Evolutionary conservation across 2,888 invertebrate species (phyloP).

Genomic region (Hyposoter dolosus): DNA sequence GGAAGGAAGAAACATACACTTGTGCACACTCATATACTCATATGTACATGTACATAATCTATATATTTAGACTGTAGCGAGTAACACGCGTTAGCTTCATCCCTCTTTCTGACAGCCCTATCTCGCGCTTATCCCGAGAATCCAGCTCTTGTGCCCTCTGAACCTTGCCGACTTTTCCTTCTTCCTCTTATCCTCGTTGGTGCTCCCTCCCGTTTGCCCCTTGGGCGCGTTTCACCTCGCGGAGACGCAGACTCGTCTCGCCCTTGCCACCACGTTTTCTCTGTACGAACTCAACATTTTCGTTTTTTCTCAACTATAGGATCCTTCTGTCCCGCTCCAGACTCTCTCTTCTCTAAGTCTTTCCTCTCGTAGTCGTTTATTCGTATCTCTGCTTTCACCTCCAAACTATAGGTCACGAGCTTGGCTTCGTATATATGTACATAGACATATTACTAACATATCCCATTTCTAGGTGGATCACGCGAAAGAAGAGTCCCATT

Average conservation of each 20-base stretch:
- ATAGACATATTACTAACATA: constrained; percentile 13
- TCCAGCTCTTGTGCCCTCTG: constrained; percentile 74
- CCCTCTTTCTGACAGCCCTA: constrained; percentile 82
- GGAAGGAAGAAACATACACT: constrained; percentile 42
- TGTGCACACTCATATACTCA: neutral
- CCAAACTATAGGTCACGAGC: constrained; percentile 28
- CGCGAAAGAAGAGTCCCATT: constrained; percentile 72
- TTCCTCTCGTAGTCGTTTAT: constrained; percentile 28
- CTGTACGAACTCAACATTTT: constrained; percentile 32
- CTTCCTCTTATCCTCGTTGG: constrained; percentile 67
- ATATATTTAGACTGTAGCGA: constrained; percentile 30
- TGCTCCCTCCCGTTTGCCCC: constrained; percentile 65
- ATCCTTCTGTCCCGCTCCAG: constrained; percentile 11
- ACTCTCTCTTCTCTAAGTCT: constrained; percentile 14
- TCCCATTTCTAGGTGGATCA: constrained; percentile 59
- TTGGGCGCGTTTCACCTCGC: constrained; percentile 44
- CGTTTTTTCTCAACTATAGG: constrained; percentile 1
- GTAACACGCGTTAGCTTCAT: constrained; percentile 79
- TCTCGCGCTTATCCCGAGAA: constrained; percentile 78
- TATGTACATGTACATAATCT: constrained; percentile 26
- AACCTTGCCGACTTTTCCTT: constrained; percentile 71
- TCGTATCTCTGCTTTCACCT: constrained; percentile 48
- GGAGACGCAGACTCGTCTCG: constrained; percentile 46
- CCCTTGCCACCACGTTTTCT: constrained; percentile 2
- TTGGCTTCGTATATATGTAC: neutral